Evolutionary conservation across 2,113 vertebrate species (phyloP).

Genomic region (Caretta caretta): DNA sequence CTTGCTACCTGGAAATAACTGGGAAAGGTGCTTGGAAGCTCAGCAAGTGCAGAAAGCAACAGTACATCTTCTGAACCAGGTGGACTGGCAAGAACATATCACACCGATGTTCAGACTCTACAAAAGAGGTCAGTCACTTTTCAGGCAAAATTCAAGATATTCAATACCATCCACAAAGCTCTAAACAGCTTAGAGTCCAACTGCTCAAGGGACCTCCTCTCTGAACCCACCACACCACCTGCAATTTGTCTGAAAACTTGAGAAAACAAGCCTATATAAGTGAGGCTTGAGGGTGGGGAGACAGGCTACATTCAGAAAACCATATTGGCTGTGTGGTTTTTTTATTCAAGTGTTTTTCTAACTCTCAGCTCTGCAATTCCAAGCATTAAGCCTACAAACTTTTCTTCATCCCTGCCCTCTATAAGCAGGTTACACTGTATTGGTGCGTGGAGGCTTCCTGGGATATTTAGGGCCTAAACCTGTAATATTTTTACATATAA

Average conservation of each 20-base stretch:
- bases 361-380: neutral
- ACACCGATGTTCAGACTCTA: neutral
- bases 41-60: neutral
- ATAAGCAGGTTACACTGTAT: neutral
- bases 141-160: neutral
- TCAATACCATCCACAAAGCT: neutral
- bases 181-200: neutral
- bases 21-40: neutral
- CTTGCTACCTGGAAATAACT: neutral
- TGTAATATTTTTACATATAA: too few relatives aligned
- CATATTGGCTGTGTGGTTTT: neutral
- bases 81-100: neutral
- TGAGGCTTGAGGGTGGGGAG: neutral
- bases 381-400: neutral
- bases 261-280: neutral
- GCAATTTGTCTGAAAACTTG: neutral
- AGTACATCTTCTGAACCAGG: neutral
- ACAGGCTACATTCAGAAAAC: neutral
- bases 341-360: neutral
- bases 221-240: neutral
- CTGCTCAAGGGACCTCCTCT: neutral
- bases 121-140: neutral
- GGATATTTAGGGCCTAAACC: neutral
- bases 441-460: neutral
- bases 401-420: neutral